These are phyloP conservation scores for Melanotaenia nigrans DNA, from an alignment of 2,797 vertebrate genomes.

Conservation along the genomic window DNA sequence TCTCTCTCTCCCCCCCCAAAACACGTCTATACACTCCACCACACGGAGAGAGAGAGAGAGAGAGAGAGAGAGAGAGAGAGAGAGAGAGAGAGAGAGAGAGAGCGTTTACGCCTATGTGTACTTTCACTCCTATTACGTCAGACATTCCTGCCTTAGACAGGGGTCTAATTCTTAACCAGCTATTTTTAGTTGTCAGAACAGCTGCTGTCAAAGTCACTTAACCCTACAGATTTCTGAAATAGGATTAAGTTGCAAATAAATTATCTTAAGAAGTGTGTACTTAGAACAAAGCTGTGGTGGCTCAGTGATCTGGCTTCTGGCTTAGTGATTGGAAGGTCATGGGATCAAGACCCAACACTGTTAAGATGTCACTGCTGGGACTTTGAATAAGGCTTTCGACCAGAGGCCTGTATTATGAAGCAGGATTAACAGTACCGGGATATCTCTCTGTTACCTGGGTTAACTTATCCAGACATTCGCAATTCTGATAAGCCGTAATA, in stretches of 20 bases:
- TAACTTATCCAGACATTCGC: too few relatives aligned
- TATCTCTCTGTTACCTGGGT: too few relatives aligned
- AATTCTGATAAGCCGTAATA: too few relatives aligned
- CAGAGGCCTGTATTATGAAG: background rate
- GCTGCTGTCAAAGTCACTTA: conserved; percentile 53
- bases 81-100: too few relatives aligned
- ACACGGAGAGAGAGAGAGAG: too few relatives aligned
- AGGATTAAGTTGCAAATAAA: conserved; percentile 47
- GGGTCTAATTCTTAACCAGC: conserved; percentile 26
- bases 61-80: too few relatives aligned
- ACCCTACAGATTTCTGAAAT: conserved; percentile 29
- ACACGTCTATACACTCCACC: too few relatives aligned
- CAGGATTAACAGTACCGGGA: too few relatives aligned
- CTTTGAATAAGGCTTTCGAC: background rate
- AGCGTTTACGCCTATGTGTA: too few relatives aligned
- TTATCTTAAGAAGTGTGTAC: conserved; percentile 36
- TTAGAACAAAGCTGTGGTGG: conserved; percentile 9
- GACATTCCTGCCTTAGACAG: conserved; percentile 36
- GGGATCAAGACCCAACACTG: conserved; percentile 1
- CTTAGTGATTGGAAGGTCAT: conserved; percentile 9
- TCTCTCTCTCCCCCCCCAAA: too few relatives aligned
- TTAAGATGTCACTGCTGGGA: background rate
- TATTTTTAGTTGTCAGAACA: conserved; percentile 67
- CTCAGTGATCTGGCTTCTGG: conserved; percentile 1
- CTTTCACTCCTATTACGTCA: conserved; percentile 29